phyloP scores from a whole-genome alignment of 2,113 vertebrate species.

The Crotalus horridus region DNA sequence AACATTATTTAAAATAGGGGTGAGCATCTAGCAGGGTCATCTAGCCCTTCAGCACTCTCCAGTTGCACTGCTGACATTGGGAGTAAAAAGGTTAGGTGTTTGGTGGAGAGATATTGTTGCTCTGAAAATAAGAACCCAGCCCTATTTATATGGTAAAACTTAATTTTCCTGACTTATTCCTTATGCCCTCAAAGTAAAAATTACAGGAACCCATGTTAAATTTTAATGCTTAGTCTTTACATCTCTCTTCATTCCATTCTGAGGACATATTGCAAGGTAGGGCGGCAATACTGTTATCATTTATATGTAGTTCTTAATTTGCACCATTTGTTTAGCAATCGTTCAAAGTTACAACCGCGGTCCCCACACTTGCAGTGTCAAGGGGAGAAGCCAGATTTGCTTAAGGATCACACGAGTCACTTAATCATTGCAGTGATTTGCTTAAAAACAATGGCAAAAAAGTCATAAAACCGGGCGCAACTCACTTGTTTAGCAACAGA shows the following conservation, averaged over 20 bases:
- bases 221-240: background rate
- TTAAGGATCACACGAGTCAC: background rate
- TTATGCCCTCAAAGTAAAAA: background rate
- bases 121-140: background rate
- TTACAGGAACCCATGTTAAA: background rate
- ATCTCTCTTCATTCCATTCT: background rate
- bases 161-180: background rate
- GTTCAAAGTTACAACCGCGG: background rate
- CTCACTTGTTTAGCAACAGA: background rate
- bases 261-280: background rate
- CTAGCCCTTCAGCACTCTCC: background rate
- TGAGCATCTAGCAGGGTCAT: background rate
- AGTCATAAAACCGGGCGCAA: background rate
- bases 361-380: background rate
- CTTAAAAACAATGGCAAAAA: background rate
- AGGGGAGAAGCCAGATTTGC: background rate
- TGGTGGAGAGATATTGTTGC: background rate
- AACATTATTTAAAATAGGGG: background rate
- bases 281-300: background rate
- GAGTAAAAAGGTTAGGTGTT: background rate
- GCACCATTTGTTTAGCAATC: background rate
- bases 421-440: background rate
- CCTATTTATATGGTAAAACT: background rate
- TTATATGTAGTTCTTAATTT: background rate
- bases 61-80: background rate